These are phyloP conservation scores for Odontomyia ornata DNA, from an alignment of 2,888 invertebrate species.

Conservation along the genomic window DNA sequence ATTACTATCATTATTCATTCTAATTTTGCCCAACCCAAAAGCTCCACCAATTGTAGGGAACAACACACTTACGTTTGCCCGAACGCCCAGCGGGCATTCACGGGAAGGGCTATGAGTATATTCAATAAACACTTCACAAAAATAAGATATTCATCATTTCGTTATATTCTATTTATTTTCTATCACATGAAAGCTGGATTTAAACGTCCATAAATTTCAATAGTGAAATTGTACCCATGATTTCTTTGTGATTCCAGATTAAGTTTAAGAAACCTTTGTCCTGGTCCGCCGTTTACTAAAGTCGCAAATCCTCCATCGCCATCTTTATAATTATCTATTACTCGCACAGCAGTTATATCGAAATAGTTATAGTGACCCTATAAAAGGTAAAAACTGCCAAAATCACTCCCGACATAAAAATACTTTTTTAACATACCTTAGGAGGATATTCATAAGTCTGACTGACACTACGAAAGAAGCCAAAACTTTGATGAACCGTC, in stretches of 20 bases:
- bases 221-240: constrained; percentile 41
- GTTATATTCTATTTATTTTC: no score
- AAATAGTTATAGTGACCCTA: constrained; percentile 31
- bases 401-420: no score
- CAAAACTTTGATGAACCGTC: not conserved
- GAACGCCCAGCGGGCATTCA: no score
- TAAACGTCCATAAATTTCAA: constrained; percentile 34
- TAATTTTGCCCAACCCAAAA: not conserved
- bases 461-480: not conserved
- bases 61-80: no score
- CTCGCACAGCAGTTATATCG: constrained; percentile 19
- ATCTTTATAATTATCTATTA: constrained; percentile 61
- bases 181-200: not conserved
- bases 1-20: not conserved
- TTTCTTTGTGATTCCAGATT: constrained; percentile 63
- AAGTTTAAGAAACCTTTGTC: constrained; percentile 57
- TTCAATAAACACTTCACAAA: no score
- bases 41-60: no score
- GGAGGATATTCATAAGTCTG: constrained; percentile 11
- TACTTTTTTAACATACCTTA: constrained; percentile 5
- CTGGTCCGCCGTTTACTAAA: constrained; percentile 62
- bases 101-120: no score
- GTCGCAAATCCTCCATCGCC: constrained; percentile 64
- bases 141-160: no score
- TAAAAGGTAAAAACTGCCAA: not conserved